Conservation (phyloP, 2,113 vertebrate genomes). For the Campylorhamphus procurvoides region DNA sequence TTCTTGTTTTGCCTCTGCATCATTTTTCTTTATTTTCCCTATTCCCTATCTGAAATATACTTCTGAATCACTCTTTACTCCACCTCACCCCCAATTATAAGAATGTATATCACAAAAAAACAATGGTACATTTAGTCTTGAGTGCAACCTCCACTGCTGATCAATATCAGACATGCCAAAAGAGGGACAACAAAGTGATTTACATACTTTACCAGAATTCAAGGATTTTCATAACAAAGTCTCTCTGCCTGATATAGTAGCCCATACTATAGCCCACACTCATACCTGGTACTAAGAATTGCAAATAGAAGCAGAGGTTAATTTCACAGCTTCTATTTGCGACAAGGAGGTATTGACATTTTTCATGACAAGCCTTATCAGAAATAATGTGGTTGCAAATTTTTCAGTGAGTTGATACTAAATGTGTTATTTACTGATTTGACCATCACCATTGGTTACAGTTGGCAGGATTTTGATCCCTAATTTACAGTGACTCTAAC, state of each 20-base stretch:
- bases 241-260: not conserved
- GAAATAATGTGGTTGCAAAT: not conserved
- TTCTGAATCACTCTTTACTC: not conserved
- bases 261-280: not conserved
- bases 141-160: not conserved
- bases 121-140: not conserved
- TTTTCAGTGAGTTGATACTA: not conserved
- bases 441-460: not conserved
- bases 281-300: not conserved
- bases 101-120: not conserved
- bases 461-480: not conserved
- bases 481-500: not conserved
- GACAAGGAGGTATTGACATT: not conserved
- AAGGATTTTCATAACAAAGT: not conserved
- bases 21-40: not conserved
- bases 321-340: not conserved
- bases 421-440: not conserved
- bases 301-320: not conserved
- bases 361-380: not conserved
- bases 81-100: not conserved
- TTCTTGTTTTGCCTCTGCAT: not conserved
- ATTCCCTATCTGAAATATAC: not conserved
- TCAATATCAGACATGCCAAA: not conserved
- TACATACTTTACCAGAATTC: not conserved
- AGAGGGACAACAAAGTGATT: not conserved